Percentiles rank a stretch among this genome's conserved stretches.
Conservation (phyloP, 2,113 vertebrate species). For the Cavia aperea region DNA sequence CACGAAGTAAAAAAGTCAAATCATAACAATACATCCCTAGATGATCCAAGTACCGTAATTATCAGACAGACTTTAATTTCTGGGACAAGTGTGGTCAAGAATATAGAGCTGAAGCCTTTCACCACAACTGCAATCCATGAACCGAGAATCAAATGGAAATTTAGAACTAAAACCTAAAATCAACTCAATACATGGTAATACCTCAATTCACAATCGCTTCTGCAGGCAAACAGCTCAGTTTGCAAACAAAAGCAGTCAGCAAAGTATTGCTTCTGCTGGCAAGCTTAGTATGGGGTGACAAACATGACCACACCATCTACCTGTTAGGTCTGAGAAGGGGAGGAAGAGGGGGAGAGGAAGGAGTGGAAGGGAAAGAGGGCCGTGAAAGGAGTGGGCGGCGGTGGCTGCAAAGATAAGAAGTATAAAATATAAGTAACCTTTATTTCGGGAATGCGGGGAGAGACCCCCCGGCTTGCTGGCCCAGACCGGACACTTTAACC, state of each 20-base stretch:
- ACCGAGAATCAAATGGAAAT: slow-evolving; percentile 38
- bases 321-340: too few species aligned
- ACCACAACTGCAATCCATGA: slow-evolving; percentile 21
- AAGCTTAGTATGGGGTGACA: not conserved
- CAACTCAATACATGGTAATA: not conserved
- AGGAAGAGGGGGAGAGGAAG: too few species aligned
- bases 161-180: slow-evolving; percentile 30
- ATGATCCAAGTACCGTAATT: not conserved
- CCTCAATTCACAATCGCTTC: not conserved
- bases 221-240: not conserved
- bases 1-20: not conserved
- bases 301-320: not conserved
- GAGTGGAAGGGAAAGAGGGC: too few species aligned
- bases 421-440: too few species aligned
- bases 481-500: too few species aligned
- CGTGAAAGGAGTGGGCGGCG: too few species aligned
- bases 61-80: not conserved
- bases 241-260: not conserved
- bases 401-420: too few species aligned
- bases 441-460: too few species aligned
- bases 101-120: not conserved
- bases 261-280: not conserved
- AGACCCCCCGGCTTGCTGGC: too few species aligned
- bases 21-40: not conserved
- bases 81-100: not conserved